Conservation (phyloP, 2,888 invertebrate genomes). For the Caenorhabditis sp. region DNA sequence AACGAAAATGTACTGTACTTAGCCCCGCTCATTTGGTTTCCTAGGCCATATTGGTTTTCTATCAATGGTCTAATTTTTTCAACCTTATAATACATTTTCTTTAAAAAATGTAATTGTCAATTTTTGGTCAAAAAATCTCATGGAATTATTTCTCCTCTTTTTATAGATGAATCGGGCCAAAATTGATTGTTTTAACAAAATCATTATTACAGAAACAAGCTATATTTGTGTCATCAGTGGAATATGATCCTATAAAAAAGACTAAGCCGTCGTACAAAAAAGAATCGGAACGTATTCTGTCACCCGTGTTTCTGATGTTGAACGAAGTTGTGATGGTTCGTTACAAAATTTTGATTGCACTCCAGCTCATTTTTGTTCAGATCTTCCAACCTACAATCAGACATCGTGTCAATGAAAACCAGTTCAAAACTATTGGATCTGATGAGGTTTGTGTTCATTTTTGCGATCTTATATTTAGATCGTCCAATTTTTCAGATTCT, state of each 20-base stretch:
- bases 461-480: constrained; percentile 3
- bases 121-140: no score
- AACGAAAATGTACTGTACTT: no score
- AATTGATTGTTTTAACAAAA: no score
- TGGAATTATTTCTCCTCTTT: no score
- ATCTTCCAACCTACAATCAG: background rate
- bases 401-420: background rate
- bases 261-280: background rate
- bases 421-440: background rate
- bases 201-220: background rate
- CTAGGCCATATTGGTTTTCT: no score
- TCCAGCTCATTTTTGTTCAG: background rate
- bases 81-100: no score
- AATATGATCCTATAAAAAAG: constrained; percentile 2
- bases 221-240: constrained; percentile 18
- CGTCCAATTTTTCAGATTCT: background rate
- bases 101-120: no score
- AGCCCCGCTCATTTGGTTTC: no score
- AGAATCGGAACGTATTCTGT: constrained; percentile 18
- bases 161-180: no score
- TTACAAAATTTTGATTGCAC: background rate
- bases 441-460: background rate
- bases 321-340: background rate
- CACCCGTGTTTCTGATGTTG: constrained; percentile 14
- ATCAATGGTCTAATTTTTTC: no score